phyloP scores from a whole-genome alignment of 2,113 vertebrate species.

The Paralichthys olivaceus region DNA sequence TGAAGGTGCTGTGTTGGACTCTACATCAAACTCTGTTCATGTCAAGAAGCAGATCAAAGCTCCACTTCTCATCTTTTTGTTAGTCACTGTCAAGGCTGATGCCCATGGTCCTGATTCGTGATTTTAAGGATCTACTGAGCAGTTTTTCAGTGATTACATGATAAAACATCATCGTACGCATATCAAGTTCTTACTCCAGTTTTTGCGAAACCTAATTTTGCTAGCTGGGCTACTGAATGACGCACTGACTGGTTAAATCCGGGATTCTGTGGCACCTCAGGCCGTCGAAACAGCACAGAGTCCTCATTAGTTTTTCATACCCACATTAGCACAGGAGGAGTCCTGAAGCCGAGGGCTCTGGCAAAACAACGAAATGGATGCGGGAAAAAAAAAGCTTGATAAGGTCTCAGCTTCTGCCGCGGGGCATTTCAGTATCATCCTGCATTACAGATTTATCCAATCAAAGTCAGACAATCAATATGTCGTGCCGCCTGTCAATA shows the following conservation, averaged over 20 bases:
- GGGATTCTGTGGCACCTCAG: slow-evolving; percentile 10
- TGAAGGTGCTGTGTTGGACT: slow-evolving; percentile 25
- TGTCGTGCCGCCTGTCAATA: too few relatives aligned
- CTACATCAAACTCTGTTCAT: slow-evolving; percentile 43
- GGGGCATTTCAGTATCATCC: neutral
- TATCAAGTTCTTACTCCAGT: slow-evolving; percentile 3
- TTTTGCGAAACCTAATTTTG: slow-evolving; percentile 24
- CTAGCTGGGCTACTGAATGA: neutral
- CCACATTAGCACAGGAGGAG: slow-evolving; percentile 1
- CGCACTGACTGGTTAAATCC: slow-evolving; percentile 1
- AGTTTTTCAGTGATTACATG: neutral
- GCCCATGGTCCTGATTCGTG: neutral
- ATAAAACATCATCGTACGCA: neutral
- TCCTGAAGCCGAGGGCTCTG: neutral
- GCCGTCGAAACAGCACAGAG: neutral
- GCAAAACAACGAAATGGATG: slow-evolving; percentile 7
- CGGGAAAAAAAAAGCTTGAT: neutral
- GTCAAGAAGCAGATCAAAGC: slow-evolving; percentile 59
- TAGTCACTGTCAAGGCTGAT: slow-evolving; percentile 20
- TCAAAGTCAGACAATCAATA: neutral
- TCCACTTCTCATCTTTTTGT: slow-evolving; percentile 12
- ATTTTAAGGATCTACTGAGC: slow-evolving; percentile 18
- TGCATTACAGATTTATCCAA: neutral
- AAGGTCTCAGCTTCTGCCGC: neutral
- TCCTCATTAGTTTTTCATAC: slow-evolving; percentile 25